These are phyloP conservation scores for Tarsius wallacei DNA, from an alignment of 2,797 vertebrate genomes.

Conservation along the genomic window DNA sequence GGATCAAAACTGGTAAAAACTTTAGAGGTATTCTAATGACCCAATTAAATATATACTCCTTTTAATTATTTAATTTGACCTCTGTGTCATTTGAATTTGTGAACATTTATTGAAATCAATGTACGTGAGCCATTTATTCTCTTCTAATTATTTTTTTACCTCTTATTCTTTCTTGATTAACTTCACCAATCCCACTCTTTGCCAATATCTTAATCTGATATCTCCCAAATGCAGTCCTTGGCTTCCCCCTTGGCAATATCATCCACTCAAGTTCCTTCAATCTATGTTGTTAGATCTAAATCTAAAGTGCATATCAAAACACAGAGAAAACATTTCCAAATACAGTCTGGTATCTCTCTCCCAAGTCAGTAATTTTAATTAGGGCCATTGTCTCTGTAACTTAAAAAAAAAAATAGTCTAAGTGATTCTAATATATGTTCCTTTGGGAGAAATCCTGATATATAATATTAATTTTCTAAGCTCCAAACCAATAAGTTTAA, in stretches of 20 bases:
- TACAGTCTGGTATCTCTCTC: background rate
- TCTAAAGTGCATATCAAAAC: background rate
- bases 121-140: background rate
- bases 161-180: background rate
- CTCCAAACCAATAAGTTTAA: background rate
- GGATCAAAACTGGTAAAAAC: background rate
- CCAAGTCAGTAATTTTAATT: background rate
- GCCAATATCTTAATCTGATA: background rate
- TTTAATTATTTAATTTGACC: slow-evolving; percentile 28
- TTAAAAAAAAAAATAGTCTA: background rate
- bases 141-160: background rate
- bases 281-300: background rate
- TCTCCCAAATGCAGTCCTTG: background rate
- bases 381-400: background rate
- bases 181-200: slow-evolving; percentile 4
- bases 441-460: background rate
- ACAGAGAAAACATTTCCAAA: background rate
- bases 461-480: background rate
- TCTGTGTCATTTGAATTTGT: background rate
- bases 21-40: background rate
- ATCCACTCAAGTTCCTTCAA: background rate
- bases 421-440: background rate
- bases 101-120: background rate
- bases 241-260: background rate
- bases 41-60: background rate